Conservation (phyloP, 2,797 vertebrate species). For the Morus bassanus region DNA sequence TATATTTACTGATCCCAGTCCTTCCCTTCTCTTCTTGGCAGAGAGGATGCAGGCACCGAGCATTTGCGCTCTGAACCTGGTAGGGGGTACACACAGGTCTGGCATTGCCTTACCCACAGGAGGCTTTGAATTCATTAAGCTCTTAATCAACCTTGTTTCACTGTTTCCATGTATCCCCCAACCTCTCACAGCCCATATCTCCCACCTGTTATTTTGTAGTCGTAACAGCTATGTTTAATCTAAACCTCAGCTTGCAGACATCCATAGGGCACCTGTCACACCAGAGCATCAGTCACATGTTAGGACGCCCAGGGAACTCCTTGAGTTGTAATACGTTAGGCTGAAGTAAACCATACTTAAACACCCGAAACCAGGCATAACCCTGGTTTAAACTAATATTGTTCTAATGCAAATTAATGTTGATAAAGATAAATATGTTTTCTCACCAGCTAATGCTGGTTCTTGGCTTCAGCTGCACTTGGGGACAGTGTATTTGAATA, state of each 20-base stretch:
- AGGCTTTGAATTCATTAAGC: not conserved
- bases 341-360: not conserved
- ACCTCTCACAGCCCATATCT: not conserved
- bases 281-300: not conserved
- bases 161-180: not conserved
- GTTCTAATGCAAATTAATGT: not conserved
- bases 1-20: not conserved
- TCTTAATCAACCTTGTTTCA: not conserved
- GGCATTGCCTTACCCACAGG: not conserved
- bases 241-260: not conserved
- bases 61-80: not conserved
- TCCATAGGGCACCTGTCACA: not conserved
- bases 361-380: not conserved
- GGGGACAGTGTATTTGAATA: not conserved
- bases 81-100: not conserved
- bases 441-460: not conserved
- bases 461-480: not conserved
- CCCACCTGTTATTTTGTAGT: not conserved
- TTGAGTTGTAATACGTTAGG: not conserved
- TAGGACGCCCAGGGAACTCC: not conserved
- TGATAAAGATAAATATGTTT: not conserved
- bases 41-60: not conserved
- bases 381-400: not conserved
- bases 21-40: not conserved
- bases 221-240: not conserved